phyloP scores from a whole-genome alignment of 1,140 invertebrate genomes.

The Pomacea maculata region DNA sequence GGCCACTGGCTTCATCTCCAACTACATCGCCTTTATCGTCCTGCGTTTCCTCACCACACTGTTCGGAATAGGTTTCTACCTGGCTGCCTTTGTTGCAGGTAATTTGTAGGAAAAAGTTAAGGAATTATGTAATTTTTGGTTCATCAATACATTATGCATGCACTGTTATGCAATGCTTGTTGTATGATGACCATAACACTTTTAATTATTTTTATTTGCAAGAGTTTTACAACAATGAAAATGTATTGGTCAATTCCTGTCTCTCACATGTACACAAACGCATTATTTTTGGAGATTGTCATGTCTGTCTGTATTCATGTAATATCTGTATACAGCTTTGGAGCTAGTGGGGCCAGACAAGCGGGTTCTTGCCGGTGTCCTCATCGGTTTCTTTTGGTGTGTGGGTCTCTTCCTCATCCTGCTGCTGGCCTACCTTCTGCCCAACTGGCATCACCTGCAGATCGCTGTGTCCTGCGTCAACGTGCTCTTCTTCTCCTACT shows the following conservation, averaged over 20 bases:
- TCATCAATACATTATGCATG: too few relatives aligned
- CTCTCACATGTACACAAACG: too few relatives aligned
- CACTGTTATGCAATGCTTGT: too few relatives aligned
- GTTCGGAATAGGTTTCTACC: conserved; percentile 27
- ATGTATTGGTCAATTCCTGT: too few relatives aligned
- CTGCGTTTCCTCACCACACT: conserved; percentile 27
- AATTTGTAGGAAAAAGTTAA: background rate
- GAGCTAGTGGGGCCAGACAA: conserved; percentile 37
- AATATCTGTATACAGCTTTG: conserved; percentile 23
- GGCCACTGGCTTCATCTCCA: conserved; percentile 24
- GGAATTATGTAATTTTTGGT: too few relatives aligned
- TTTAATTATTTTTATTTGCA: too few relatives aligned
- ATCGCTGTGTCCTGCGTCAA: conserved; percentile 79
- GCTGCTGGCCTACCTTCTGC: conserved; percentile 73
- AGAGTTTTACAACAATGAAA: too few relatives aligned
- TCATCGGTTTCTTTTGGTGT: conserved; percentile 73
- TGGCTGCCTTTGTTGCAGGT: conserved; percentile 33
- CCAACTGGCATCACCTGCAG: conserved; percentile 79
- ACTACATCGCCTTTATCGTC: conserved; percentile 26
- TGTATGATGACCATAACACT: too few relatives aligned
- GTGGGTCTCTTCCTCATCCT: conserved; percentile 75
- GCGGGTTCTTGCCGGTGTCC: conserved; percentile 39
- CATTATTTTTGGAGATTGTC: too few relatives aligned
- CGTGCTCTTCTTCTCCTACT: conserved; percentile 70
- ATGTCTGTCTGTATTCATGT: too few relatives aligned